Evolutionary conservation across 2,113 vertebrate genomes (phyloP), one percentile per base, ranked within the genome.

Genomic region (Colinus virginianus): DNA sequence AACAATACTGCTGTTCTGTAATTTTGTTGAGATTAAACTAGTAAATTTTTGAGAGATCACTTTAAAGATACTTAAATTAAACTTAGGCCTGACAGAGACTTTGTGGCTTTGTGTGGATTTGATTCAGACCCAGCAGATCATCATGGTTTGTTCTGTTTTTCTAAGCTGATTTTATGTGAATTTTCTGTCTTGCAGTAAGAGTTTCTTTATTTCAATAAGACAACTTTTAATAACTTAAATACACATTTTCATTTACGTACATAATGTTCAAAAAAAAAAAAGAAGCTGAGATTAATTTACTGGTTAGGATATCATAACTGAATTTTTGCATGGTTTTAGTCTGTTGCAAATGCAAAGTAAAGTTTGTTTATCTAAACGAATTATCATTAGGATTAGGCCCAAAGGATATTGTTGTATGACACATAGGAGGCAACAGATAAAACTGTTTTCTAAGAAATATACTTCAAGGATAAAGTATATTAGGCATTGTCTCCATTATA

Each of bases 401-500:
- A 38, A 89, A 71, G 10, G 1, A 0, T 76, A 9, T 46, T 34
- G 10, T 28, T 75, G 7, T 30, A 32, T 49, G 59, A 12, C 17
- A 25, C 71, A 38, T 55, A 49, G 84, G 17, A 71, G 64, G 28
- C 17, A 87, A 36, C 34, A 78, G 13, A 34, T 84, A 46, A n/a
- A 48, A 46, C 21, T 0, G 0, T 25, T 20, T 70, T 85, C 9
- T 81, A 42, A 86, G 13, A 74, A 16, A 32, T 36, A 36, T 36
- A 36, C 36, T 36, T 92, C 59, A 76, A 94, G 51, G 36, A 38
- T 89, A 63, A 90, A 64, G 15, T 76, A 63, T 91, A 77, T 90
- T 79, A 93, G 91, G 22, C 28, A 49, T 94, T 90, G 91, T 90
- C 64, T 93, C 61, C 80, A 13, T 51, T 23, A 51, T 36, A 72